Percentiles rank a stretch among this genome's conserved stretches.
Conservation (phyloP, 2,888 invertebrate genomes). For the Dicyrtomina minuta region DNA sequence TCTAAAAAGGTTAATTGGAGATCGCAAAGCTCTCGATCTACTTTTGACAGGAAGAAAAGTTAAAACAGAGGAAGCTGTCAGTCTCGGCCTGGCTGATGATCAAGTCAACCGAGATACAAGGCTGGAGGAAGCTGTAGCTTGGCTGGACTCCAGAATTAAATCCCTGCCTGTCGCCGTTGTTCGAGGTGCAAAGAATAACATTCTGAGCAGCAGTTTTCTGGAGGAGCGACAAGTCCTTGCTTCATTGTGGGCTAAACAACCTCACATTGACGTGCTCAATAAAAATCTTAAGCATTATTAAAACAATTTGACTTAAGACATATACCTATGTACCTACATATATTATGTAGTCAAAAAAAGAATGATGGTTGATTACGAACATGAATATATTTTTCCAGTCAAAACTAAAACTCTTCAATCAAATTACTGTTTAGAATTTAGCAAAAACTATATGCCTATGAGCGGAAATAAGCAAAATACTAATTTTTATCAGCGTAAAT, state of each 20-base stretch:
- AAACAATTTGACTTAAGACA: too few relatives aligned
- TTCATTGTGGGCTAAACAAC: conserved; percentile 57
- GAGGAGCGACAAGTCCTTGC: conserved; percentile 57
- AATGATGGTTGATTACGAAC: too few relatives aligned
- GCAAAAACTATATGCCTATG: too few relatives aligned
- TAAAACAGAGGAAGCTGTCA: conserved; percentile 55
- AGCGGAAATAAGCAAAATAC: too few relatives aligned
- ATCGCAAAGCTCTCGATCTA: conserved; percentile 57
- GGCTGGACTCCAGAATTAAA: conserved; percentile 36
- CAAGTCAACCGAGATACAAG: conserved; percentile 54
- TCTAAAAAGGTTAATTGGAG: conserved; percentile 58
- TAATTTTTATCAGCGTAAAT: too few relatives aligned
- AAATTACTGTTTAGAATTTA: too few relatives aligned
- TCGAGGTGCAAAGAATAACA: conserved; percentile 52
- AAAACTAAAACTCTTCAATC: too few relatives aligned
- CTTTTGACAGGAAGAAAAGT: conserved; percentile 56
- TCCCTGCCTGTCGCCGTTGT: conserved; percentile 54
- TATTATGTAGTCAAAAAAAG: too few relatives aligned
- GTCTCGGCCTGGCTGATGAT: conserved; percentile 58
- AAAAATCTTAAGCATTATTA: too few relatives aligned
- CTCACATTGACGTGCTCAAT: too few relatives aligned
- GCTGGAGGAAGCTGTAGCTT: conserved; percentile 36
- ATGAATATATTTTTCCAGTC: too few relatives aligned
- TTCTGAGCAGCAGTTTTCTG: conserved; percentile 52
- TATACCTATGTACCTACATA: too few relatives aligned